Conservation (phyloP, 2,113 vertebrate species). For the Enhydra lutris region DNA sequence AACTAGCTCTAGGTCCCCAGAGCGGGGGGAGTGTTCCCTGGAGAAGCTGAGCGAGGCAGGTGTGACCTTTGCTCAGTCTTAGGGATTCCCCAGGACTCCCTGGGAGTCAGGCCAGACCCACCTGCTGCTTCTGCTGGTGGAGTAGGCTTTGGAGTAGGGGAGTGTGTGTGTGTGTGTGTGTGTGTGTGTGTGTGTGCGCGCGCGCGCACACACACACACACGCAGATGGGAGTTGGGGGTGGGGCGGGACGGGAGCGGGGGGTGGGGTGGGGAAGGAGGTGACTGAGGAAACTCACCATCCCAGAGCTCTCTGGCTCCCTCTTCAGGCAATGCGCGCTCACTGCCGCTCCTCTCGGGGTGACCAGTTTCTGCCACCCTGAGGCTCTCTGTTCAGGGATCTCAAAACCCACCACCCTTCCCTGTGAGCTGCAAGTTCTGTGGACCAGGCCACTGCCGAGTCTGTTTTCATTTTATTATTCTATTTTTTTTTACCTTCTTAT, state of each 20-base stretch:
- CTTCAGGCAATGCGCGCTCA: slow-evolving; percentile 37
- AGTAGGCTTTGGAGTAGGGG: neutral
- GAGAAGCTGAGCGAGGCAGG: slow-evolving; percentile 16
- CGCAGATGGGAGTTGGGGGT: neutral
- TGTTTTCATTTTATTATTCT: neutral
- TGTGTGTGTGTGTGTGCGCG: no score
- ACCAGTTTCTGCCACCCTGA: neutral
- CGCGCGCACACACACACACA: no score
- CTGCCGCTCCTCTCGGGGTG: neutral
- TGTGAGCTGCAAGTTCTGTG: neutral
- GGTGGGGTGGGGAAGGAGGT: no score
- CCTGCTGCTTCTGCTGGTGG: neutral
- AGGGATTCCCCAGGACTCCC: slow-evolving; percentile 65
- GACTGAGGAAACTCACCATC: neutral
- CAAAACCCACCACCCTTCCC: slow-evolving; percentile 5
- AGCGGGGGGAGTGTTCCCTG: neutral
- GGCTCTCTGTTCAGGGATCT: neutral
- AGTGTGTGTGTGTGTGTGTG: no score
- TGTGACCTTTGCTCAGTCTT: neutral
- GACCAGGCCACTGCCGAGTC: neutral
- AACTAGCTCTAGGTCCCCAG: neutral
- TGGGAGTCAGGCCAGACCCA: slow-evolving; percentile 40
- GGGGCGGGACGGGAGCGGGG: neutral
- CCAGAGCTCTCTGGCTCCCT: slow-evolving; percentile 63
- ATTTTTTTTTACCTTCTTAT: neutral